A percentile compares a stretch with the other conserved stretches of the same genome.
Evolutionary conservation across 1,140 invertebrate species (phyloP).

Genomic region (Drosophila orosa): DNA sequence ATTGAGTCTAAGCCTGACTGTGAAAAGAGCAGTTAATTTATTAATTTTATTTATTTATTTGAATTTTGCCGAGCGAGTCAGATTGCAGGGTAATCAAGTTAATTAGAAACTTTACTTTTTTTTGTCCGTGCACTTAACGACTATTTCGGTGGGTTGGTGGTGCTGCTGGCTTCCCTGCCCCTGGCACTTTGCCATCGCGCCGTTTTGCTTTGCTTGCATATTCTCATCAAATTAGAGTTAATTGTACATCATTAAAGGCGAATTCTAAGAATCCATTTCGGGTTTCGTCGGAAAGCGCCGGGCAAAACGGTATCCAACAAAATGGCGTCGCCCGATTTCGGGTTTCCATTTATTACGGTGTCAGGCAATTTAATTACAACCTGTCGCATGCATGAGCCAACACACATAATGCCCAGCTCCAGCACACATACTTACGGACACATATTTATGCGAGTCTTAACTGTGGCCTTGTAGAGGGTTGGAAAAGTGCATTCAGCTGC

Average conservation of each 20-base stretch:
- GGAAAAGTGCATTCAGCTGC: constrained; percentile 36
- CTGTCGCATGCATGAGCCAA: constrained; percentile 34
- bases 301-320: constrained; percentile 49
- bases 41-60: too few species aligned
- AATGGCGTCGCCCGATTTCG: constrained; percentile 61
- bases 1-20: background rate
- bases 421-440: background rate
- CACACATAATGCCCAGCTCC: constrained; percentile 12
- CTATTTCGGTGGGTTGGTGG: constrained; percentile 22
- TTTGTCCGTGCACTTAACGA: constrained; percentile 41
- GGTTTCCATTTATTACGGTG: constrained; percentile 63
- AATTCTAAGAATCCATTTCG: constrained; percentile 75
- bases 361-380: constrained; percentile 70
- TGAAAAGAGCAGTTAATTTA: background rate
- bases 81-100: constrained; percentile 71
- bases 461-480: constrained; percentile 21
- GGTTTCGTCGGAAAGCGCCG: constrained; percentile 50
- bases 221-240: constrained; percentile 78
- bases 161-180: constrained; percentile 16
- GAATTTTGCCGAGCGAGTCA: too few species aligned
- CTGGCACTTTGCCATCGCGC: constrained; percentile 27
- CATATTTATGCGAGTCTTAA: constrained; percentile 7
- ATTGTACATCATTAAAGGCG: constrained; percentile 76
- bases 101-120: constrained; percentile 66
- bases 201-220: constrained; percentile 74